These are phyloP conservation scores for Platalea minor DNA, from an alignment of 2,797 vertebrate species.

Conservation along the genomic window DNA sequence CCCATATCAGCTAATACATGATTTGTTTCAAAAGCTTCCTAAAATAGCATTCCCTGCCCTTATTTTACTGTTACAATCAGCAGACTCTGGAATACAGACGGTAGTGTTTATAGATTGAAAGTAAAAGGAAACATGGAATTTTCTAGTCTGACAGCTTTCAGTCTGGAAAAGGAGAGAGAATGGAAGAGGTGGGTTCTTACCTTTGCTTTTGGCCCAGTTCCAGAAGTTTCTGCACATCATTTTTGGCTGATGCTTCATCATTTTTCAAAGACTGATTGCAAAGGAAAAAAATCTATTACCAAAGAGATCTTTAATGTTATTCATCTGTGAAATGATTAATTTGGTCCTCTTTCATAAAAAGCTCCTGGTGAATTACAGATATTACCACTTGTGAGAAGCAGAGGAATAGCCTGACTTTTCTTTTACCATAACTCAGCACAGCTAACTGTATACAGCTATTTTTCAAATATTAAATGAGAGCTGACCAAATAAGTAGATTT, in stretches of 20 bases:
- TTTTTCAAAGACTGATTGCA: conserved; percentile 88
- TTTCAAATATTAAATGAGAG: background rate
- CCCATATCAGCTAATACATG: background rate
- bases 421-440: background rate
- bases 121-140: background rate
- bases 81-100: background rate
- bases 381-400: background rate
- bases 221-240: conserved; percentile 91
- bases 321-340: background rate
- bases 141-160: background rate
- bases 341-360: background rate
- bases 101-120: background rate
- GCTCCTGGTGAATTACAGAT: background rate
- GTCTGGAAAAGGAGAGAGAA: background rate
- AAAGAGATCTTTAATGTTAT: background rate
- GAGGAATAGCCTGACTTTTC: background rate
- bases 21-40: background rate
- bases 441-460: background rate
- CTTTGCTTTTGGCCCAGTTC: conserved; percentile 95
- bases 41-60: background rate
- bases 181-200: conserved; percentile 70
- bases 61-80: background rate
- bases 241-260: conserved; percentile 88
- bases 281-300: conserved; percentile 18
- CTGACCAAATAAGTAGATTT: background rate